Conservation (phyloP, 1,140 invertebrate species). For the Lucilia cuprina region DNA sequence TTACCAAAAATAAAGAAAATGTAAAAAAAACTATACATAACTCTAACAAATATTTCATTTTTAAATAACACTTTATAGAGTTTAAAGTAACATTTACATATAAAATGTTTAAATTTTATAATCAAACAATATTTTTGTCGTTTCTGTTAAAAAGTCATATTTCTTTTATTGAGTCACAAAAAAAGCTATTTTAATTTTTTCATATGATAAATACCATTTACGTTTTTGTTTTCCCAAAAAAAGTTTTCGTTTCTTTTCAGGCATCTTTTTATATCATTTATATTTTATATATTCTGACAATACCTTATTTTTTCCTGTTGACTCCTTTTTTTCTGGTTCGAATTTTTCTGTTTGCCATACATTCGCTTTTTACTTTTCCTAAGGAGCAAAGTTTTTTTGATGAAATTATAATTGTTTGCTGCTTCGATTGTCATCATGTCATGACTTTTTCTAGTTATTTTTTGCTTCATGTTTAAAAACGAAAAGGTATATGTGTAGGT, state of each 20-base stretch:
- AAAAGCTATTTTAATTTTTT: not conserved
- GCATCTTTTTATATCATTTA: not conserved
- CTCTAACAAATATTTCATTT: not conserved
- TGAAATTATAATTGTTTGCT: constrained; percentile 15
- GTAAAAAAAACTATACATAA: not conserved
- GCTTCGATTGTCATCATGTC: not conserved
- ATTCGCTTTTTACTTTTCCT: not conserved
- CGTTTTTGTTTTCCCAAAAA: not conserved
- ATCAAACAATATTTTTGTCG: not conserved
- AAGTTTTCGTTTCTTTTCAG: not conserved
- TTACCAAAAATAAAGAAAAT: not conserved
- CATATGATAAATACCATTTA: not conserved
- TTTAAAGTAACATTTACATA: not conserved
- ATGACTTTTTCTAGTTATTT: not conserved
- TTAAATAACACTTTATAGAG: not conserved
- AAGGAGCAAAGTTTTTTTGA: not conserved
- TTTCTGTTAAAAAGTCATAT: not conserved
- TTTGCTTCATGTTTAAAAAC: not conserved
- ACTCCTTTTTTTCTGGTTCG: not conserved
- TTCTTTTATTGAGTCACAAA: not conserved
- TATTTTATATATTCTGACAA: not conserved
- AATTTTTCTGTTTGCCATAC: too few species aligned
- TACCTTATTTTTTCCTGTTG: constrained; percentile 1
- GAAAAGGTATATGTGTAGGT: not conserved
- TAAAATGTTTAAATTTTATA: not conserved